Evolutionary conservation across 2,113 vertebrate species (phyloP).

Genomic region (Pseudorectes ferrugineus): DNA sequence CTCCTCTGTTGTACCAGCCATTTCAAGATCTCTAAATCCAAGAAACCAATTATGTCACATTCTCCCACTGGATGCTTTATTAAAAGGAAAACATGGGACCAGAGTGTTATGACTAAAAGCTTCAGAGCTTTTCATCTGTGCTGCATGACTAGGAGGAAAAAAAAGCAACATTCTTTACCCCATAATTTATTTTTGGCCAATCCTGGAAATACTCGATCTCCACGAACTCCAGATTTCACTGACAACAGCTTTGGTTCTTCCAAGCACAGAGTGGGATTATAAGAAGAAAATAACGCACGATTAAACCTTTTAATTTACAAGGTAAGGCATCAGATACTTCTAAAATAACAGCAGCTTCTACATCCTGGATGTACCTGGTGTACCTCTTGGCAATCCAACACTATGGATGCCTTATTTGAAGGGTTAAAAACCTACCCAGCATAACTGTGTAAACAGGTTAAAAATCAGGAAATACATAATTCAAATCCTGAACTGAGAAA

Average conservation of each 20-base stretch:
- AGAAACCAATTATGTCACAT: conserved; percentile 32
- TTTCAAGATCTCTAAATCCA: conserved; percentile 44
- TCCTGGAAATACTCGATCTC: conserved; percentile 37
- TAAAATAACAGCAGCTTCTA: background rate
- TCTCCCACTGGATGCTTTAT: conserved; percentile 32
- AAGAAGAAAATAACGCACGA: background rate
- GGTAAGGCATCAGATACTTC: background rate
- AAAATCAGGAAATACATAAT: background rate
- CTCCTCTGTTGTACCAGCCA: conserved; percentile 19
- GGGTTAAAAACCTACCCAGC: background rate
- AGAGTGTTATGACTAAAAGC: conserved; percentile 40
- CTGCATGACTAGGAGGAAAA: conserved; percentile 18
- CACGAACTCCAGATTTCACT: conserved; percentile 20
- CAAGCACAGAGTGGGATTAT: conserved; percentile 29
- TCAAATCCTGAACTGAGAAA: background rate
- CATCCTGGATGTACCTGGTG: background rate
- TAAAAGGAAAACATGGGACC: conserved; percentile 28
- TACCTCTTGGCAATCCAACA: background rate
- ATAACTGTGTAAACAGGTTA: background rate
- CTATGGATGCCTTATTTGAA: background rate
- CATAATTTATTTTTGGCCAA: conserved; percentile 55
- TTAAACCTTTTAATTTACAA: conserved; percentile 37
- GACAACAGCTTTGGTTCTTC: conserved; percentile 29
- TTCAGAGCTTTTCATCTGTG: background rate
- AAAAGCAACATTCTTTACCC: conserved; percentile 11